Conservation (phyloP, 2,113 vertebrate species). For the Carlito syrichta region DNA sequence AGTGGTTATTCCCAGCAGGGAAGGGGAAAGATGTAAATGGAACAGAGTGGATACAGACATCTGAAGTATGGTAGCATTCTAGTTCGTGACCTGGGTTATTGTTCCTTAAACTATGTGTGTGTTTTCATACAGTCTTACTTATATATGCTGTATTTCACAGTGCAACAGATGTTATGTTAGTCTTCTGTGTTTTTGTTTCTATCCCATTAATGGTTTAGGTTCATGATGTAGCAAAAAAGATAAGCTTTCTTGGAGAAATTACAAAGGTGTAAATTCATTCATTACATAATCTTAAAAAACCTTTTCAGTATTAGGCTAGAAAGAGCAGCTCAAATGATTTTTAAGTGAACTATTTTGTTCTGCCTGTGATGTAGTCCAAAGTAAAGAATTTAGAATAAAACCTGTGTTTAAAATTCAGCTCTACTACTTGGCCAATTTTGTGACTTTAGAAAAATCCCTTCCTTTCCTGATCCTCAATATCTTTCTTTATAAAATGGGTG, state of each 20-base stretch:
- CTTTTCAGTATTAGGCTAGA: background rate
- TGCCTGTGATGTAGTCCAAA: background rate
- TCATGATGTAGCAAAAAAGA: background rate
- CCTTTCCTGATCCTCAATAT: background rate
- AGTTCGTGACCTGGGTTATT: background rate
- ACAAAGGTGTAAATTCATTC: background rate
- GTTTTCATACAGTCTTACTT: background rate
- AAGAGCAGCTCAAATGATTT: background rate
- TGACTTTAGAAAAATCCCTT: background rate
- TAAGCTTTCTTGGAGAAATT: background rate
- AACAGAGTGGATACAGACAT: rapidly evolving
- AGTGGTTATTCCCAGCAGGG: background rate
- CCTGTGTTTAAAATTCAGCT: background rate
- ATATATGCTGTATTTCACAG: background rate
- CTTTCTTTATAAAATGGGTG: background rate
- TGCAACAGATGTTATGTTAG: background rate
- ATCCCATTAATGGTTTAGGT: background rate
- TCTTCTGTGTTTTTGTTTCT: background rate
- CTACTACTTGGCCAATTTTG: too few species aligned
- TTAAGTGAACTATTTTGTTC: background rate
- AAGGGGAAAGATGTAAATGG: background rate
- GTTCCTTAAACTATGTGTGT: background rate
- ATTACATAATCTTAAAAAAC: background rate
- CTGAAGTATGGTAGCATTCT: background rate
- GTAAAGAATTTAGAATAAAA: background rate